Evolutionary conservation across 2,113 vertebrate species (phyloP), one percentile per base, ranked within the genome.

Genomic region (Nyctibius bracteatus): DNA sequence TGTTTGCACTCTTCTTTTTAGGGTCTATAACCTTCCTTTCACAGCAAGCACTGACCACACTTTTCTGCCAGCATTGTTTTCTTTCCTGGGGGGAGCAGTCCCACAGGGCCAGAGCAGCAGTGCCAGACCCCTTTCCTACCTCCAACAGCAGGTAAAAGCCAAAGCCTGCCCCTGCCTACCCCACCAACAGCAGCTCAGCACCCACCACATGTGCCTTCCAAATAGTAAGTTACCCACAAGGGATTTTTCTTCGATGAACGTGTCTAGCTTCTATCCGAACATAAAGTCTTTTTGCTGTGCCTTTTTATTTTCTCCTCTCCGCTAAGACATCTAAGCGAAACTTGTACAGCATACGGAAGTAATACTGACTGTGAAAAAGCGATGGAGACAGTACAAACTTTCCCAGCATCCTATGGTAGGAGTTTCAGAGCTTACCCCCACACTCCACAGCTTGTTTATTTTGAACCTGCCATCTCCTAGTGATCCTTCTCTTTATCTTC

Each of bases 31-130:
- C 10, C 25, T 25, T 77, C 5, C 52, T 22, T 67, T 61, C 0
- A 1, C 25, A 65, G 10, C n/a, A 7, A 1, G 14, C 1, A 3
- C n/a, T 1, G 7, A 24, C 21, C 1, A 1, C 2, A 6, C 3
- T 24, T 63, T 67, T 30, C 43, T 37, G 30, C 13, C 18, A 66
- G 22, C 10, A 3, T 8, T 10, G 28, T 9, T 66, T 47, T 46
- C 24, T 37, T 58, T 51, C 24, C 61, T 88, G 31, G 2, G 0
- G 14, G 28, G 8, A 91, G 9, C 20, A 70, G 24, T 14, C 33
- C 37, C 11, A 14, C 8, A 31, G 62, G 21, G 10, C 44, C 54
- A 22, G 20, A 54, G 30, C 28, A 89, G 35, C 31, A 37, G 19
- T 9, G 16, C 10, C 47, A 77, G 25, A n/a, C 23, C 41, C 54